Evolutionary conservation across 2,888 invertebrate genomes (phyloP).

Genomic region (Meiosimyza platycephala): DNA sequence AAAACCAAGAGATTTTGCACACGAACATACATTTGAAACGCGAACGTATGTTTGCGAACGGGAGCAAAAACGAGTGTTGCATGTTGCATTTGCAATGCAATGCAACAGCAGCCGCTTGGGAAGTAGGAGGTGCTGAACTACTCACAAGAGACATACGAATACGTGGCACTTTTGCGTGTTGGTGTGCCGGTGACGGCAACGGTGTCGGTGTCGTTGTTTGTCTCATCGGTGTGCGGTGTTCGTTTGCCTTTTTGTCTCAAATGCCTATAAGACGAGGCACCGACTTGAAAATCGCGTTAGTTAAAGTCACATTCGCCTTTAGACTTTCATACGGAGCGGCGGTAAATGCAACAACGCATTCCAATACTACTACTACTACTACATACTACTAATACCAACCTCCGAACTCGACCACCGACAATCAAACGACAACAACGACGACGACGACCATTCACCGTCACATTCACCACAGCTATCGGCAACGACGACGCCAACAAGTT

Average conservation of each 20-base stretch:
- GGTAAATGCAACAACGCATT: slow-evolving; percentile 36
- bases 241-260: slow-evolving; percentile 26
- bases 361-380: not conserved
- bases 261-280: slow-evolving; percentile 58
- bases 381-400: not conserved
- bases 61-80: slow-evolving; percentile 3
- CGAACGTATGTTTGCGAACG: not conserved
- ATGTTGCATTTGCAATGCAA: not conserved
- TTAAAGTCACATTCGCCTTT: slow-evolving; percentile 61
- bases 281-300: slow-evolving; percentile 51
- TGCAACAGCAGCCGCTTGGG: too few species aligned
- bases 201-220: slow-evolving; percentile 12
- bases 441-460: not conserved
- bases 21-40: not conserved
- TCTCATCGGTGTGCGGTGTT: slow-evolving; percentile 21
- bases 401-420: not conserved
- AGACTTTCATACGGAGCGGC: slow-evolving; percentile 60
- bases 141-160: not conserved
- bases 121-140: too few species aligned
- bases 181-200: not conserved
- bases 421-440: not conserved
- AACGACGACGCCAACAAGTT: too few species aligned
- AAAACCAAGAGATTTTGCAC: not conserved
- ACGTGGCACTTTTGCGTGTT: slow-evolving; percentile 19
- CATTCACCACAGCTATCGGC: too few species aligned